These are phyloP conservation scores for Sebastes kiyomatsui DNA, from an alignment of 2,797 vertebrate genomes.

Conservation along the genomic window DNA sequence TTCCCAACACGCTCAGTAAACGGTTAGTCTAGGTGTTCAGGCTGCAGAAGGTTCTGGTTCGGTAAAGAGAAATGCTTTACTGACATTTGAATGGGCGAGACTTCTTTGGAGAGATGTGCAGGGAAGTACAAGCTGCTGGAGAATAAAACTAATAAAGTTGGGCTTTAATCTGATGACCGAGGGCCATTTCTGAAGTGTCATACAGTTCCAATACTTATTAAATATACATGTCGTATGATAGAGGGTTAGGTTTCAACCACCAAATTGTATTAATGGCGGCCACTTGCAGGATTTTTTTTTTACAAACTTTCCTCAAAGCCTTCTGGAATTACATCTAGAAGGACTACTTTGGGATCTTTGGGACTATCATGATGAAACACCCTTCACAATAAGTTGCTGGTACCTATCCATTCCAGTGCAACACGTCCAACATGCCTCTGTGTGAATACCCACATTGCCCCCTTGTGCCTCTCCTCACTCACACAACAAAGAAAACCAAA, in stretches of 20 bases:
- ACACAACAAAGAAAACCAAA: not conserved
- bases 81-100: not conserved
- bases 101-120: not conserved
- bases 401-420: not conserved
- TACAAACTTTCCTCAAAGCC: not conserved
- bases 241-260: no score
- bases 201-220: not conserved
- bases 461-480: slow-evolving; percentile 3
- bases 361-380: not conserved
- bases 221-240: not conserved
- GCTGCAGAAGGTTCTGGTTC: not conserved
- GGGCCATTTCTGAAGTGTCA: not conserved
- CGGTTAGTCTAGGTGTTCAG: not conserved
- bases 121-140: not conserved
- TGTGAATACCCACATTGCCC: not conserved
- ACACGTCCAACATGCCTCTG: not conserved
- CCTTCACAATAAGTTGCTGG: not conserved
- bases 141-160: not conserved
- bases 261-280: no score
- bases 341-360: not conserved
- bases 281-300: no score
- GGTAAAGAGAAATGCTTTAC: not conserved
- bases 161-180: not conserved
- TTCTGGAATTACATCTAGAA: not conserved
- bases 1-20: not conserved